Conservation (phyloP, 2,113 vertebrate genomes). For the Calyptomena viridis region DNA sequence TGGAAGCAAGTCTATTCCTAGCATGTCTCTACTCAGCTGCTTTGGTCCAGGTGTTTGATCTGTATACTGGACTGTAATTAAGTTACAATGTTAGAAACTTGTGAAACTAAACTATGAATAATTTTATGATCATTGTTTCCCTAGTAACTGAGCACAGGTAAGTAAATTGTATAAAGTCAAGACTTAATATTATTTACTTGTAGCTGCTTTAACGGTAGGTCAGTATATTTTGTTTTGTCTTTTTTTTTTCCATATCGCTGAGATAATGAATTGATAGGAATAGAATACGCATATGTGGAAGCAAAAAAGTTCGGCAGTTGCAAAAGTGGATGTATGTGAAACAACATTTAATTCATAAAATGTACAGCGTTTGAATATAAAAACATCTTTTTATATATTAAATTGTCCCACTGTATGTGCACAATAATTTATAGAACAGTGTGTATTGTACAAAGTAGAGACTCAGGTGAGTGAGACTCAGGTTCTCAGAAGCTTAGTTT, state of each 20-base stretch:
- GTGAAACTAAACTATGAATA: slow-evolving; percentile 24
- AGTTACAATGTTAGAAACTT: slow-evolving; percentile 26
- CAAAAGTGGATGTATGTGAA: not conserved
- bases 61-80: slow-evolving; percentile 16
- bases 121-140: slow-evolving; percentile 45
- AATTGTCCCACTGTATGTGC: not conserved
- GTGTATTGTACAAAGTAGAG: not conserved
- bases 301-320: not conserved
- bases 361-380: not conserved
- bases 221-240: not conserved
- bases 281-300: not conserved
- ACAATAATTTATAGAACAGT: not conserved
- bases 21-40: slow-evolving; percentile 52
- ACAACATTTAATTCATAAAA: not conserved
- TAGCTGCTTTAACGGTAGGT: not conserved
- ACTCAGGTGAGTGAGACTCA: not conserved
- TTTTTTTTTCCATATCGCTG: not conserved
- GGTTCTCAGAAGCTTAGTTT: not conserved
- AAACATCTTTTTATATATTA: not conserved
- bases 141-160: slow-evolving; percentile 24
- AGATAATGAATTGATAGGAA: not conserved
- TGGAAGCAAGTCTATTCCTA: not conserved
- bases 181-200: slow-evolving; percentile 14
- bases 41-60: slow-evolving; percentile 30
- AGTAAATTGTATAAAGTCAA: slow-evolving; percentile 24